Conservation (phyloP, 2,113 vertebrate genomes). For the Hipposideros armiger region DNA sequence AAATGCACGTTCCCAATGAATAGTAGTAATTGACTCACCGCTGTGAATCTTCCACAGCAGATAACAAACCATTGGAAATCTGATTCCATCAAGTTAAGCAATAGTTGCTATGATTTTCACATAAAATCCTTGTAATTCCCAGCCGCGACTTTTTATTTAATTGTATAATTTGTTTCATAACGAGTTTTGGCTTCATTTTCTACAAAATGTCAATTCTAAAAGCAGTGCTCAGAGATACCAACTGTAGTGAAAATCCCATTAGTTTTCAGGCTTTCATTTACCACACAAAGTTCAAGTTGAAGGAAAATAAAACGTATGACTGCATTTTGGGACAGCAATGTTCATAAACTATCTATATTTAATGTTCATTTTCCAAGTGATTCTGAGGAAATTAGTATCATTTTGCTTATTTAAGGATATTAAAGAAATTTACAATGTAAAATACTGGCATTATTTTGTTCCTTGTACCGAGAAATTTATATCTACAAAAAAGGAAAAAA, state of each 20-base stretch:
- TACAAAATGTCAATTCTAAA: not conserved
- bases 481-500: not conserved
- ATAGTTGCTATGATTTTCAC: constrained; percentile 48
- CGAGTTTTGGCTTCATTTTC: constrained; percentile 72
- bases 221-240: not conserved
- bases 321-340: not conserved
- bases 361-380: not conserved
- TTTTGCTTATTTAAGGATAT: constrained; percentile 9
- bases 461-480: not conserved
- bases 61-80: not conserved
- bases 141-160: constrained; percentile 57
- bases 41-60: not conserved
- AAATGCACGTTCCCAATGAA: not conserved
- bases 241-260: not conserved
- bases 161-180: constrained; percentile 55
- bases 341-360: not conserved
- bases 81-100: constrained; percentile 19
- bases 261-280: not conserved
- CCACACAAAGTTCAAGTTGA: constrained; percentile 30
- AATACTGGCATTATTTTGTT: not conserved
- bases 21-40: not conserved
- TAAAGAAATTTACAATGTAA: not conserved
- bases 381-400: not conserved
- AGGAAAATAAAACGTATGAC: not conserved
- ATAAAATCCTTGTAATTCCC: constrained; percentile 43